A percentile compares a stretch with the other conserved stretches of the same genome.
Conservation (phyloP, 2,113 vertebrate species). For the Canis aureus region DNA sequence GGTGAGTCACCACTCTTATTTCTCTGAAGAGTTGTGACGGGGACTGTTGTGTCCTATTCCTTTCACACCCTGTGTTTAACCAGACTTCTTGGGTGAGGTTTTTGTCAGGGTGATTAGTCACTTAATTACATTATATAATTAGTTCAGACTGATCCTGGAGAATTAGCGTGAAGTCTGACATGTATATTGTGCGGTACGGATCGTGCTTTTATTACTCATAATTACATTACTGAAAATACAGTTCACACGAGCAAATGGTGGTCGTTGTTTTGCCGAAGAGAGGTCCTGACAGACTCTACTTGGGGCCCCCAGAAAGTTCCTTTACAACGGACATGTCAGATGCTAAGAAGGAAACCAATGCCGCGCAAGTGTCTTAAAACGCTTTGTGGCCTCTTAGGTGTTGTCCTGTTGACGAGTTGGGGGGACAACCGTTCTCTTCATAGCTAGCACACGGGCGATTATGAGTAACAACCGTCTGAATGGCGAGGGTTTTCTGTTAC, state of each 20-base stretch:
- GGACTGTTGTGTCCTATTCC: background rate
- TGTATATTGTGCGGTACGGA: background rate
- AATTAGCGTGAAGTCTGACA: constrained; percentile 37
- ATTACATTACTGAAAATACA: constrained; percentile 42
- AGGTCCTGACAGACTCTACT: background rate
- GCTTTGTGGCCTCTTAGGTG: background rate
- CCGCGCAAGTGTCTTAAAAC: background rate
- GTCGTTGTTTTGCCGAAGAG: background rate
- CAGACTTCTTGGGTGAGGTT: constrained; percentile 24
- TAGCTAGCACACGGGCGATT: background rate
- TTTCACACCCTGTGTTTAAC: constrained; percentile 34
- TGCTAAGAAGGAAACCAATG: background rate
- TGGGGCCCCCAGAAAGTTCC: constrained; percentile 8
- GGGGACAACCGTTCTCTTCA: background rate
- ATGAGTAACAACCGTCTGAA: constrained; percentile 18
- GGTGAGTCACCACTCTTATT: background rate
- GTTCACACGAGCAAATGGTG: background rate
- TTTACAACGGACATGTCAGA: background rate
- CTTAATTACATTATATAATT: constrained; percentile 59
- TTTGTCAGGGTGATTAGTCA: constrained; percentile 59
- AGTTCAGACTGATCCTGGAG: constrained; percentile 38
- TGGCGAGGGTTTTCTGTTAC: constrained; percentile 43
- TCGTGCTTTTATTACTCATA: constrained; percentile 57
- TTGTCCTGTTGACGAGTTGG: background rate
- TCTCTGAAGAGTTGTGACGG: background rate